Percentiles rank a stretch among this genome's conserved stretches.
Evolutionary conservation across 30 jellyfish, hydroid and myxozoan species (phyloP).

Genomic region (Clytia hemisphaerica): DNA sequence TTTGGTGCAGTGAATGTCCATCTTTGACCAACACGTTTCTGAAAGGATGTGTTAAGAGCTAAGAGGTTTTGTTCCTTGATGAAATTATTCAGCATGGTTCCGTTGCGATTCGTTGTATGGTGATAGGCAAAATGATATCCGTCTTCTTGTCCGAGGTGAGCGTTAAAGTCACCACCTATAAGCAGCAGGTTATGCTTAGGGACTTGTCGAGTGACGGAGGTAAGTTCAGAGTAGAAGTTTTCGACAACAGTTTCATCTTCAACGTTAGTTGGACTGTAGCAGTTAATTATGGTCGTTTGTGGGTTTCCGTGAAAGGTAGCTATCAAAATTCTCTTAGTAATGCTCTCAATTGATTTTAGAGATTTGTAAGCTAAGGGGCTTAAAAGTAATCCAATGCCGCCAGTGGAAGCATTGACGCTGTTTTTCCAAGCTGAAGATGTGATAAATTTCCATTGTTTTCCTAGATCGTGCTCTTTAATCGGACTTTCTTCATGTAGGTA

Average conservation of each 20-base stretch:
- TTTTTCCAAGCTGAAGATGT: slow-evolving; percentile 1
- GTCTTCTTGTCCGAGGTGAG: slow-evolving; percentile 1
- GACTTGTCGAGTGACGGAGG: neutral
- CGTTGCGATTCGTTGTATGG: slow-evolving; percentile 1
- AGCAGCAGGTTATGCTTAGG: slow-evolving; percentile 3
- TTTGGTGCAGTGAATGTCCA: slow-evolving; percentile 21
- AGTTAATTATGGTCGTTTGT: neutral
- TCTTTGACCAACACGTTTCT: neutral
- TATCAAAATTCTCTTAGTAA: neutral
- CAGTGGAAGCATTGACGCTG: neutral
- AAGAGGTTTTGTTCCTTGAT: slow-evolving; percentile 2
- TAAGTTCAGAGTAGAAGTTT: neutral
- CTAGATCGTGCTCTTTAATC: neutral
- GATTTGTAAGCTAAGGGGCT: neutral
- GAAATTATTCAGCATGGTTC: neutral
- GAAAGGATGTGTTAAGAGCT: neutral
- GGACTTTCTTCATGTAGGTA: neutral
- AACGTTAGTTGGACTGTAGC: slow-evolving; percentile 2
- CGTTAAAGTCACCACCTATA: slow-evolving; percentile 17
- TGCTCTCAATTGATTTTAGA: neutral
- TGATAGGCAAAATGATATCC: neutral
- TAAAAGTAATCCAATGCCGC: slow-evolving; percentile 5
- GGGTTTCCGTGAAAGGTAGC: neutral
- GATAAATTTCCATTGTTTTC: neutral
- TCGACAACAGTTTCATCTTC: neutral